Evolutionary conservation across 2,113 vertebrate species (phyloP), one percentile per base, ranked within the genome.

Genomic region (Osmerus mordax): DNA sequence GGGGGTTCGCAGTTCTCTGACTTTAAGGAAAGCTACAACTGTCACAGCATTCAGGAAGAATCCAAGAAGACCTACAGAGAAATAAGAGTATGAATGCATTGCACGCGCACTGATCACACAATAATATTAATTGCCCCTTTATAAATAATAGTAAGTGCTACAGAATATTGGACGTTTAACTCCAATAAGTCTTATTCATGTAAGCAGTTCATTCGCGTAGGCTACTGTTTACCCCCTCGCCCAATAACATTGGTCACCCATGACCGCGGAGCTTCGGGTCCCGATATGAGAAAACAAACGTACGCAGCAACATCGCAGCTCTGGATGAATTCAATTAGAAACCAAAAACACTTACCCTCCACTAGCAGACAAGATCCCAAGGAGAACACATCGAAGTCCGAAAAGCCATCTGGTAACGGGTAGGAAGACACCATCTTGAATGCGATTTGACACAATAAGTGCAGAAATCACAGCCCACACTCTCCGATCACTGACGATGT

Each of bases 321-420:
- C 11, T 23, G 55, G 67, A 19, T 51, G 18, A 23, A 73, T 12
- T 76, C 64, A 74, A 81, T 41, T 14, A 52, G 52, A 29, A 29
- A 28, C 7, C 41, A 76, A 69, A 67, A n/a, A 69, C 66, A 80
- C 93, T 96, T 93, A 99, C 97, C 96, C 93, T 99, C 96, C 66
- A 96, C 90, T 74, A 99, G 91, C 56, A 99, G 92, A 79, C 92
- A 91, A 0, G 92, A 95, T 71, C 97, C 95, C 51, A 99, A 87
- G 15, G 91, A 92, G 86, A 98, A 96, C 81, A 99, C 94, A 65
- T 98, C 96, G n/a, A 95, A 87, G 47, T 99, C 97, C 68, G 93
- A 91, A 83, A 99, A 98, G 77, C 96, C 95, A 51, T 94, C 88
- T 23, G 95, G 95, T 66, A 96, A 77, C 60, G 94, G 88, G 67